These are phyloP conservation scores for Aepyceros melampus DNA, from an alignment of 2,113 vertebrate genomes.

Conservation along the genomic window DNA sequence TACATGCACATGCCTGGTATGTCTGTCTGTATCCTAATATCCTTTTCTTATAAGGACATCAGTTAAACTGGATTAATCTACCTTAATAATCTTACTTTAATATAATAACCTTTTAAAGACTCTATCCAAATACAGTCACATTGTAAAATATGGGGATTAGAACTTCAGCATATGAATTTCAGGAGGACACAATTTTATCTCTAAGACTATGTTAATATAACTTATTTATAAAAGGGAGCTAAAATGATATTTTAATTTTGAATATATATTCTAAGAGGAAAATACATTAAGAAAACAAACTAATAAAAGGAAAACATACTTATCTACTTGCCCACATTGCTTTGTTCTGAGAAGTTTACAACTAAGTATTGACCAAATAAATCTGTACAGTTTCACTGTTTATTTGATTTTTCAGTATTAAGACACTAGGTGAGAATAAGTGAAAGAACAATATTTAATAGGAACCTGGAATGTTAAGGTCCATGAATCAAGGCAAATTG, in stretches of 20 bases:
- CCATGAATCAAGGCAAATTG: not conserved
- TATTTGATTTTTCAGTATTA: not conserved
- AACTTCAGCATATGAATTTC: not conserved
- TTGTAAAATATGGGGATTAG: not conserved
- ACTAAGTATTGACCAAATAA: not conserved
- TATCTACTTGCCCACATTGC: not conserved
- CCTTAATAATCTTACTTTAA: not conserved
- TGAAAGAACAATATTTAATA: not conserved
- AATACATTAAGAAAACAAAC: not conserved
- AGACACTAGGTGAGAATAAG: too few species aligned
- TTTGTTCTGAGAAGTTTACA: not conserved
- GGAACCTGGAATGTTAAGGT: not conserved
- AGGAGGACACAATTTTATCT: not conserved
- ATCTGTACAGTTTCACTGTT: not conserved
- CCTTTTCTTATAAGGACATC: not conserved
- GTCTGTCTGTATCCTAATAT: not conserved
- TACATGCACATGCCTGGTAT: not conserved
- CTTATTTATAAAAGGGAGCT: not conserved
- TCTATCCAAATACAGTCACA: not conserved
- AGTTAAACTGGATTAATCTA: not conserved
- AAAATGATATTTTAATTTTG: not conserved
- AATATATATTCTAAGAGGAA: not conserved
- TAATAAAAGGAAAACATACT: not conserved
- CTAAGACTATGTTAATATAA: not conserved
- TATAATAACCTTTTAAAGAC: not conserved